Evolutionary conservation across 1,140 invertebrate genomes (phyloP), one percentile per base, ranked within the genome.

Genomic region (Musca vetustissima): DNA sequence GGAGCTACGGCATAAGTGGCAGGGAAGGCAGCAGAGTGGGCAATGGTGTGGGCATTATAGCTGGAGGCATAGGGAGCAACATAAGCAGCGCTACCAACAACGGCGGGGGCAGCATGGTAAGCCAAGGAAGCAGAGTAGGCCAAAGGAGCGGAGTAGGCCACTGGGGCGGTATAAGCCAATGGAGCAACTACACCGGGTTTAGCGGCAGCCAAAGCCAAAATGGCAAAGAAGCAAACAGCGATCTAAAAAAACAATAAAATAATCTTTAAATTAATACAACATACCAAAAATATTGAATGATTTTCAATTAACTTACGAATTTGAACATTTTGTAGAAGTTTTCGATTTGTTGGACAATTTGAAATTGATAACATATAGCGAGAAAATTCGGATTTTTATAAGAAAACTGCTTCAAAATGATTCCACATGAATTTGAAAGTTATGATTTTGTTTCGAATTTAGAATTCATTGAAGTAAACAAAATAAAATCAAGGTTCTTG

Each of bases 41-140:
- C 75, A 8, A 76, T 64, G 50, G 72, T 67, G 22, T 72, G 71
- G 22, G 76, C 74, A 21, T 66, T 71, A 57, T 76, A 82, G 67
- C 74, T 75, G 61, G 77, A 76, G 69, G 74, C 74, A 59, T 86
- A 85, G 3, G 85, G 83, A 70, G 85, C 85, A 7, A 83, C 83
- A 69, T 84, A 83, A 70, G 85, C 83, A 21, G 76, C 74, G 67
- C 70, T 72, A 22, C 78, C 78, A 32, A 76, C 73, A 14, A 77
- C 76, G 43, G 49, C 52, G 28, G 25, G 52, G 47, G 25, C 17
- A 13, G 50, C n/a, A 22, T 22, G 49, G 48, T 22, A 57, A 43
- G 57, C 50, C 36, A 67, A 66, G 9, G 80, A 83, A 50, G 84
- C 83, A 67, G 83, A 80, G 64, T 75, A 77, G n/a, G 84, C 83